phyloP scores from a whole-genome alignment of 2,888 invertebrate species.

The Pterostichus niger region DNA sequence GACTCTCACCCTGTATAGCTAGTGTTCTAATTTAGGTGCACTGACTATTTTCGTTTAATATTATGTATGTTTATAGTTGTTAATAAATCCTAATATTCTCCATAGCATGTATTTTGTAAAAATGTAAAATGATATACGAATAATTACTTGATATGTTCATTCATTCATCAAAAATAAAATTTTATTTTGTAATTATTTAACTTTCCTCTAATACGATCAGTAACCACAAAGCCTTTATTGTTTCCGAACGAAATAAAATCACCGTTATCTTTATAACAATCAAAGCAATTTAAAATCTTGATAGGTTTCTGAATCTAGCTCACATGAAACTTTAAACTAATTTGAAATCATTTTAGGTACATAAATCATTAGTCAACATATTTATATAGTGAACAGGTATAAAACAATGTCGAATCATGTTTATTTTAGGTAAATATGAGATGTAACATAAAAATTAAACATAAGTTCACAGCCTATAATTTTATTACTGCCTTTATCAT shows the following conservation, averaged over 20 bases:
- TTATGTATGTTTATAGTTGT: background rate
- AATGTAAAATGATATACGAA: too few relatives aligned
- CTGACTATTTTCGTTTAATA: too few relatives aligned
- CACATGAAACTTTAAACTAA: constrained; percentile 6
- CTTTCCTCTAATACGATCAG: background rate
- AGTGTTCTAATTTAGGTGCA: too few relatives aligned
- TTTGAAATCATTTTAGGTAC: constrained; percentile 4
- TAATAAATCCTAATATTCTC: background rate
- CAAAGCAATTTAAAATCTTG: constrained; percentile 14
- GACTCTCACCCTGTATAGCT: too few relatives aligned
- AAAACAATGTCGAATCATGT: background rate
- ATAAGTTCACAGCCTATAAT: background rate
- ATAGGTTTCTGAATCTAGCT: constrained; percentile 19
- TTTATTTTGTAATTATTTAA: background rate
- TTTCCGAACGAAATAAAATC: constrained; percentile 9
- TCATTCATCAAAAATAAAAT: background rate
- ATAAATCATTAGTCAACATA: constrained; percentile 7
- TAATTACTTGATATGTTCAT: background rate
- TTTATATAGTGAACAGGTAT: background rate
- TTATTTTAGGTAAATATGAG: too few relatives aligned
- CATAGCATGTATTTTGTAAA: too few relatives aligned
- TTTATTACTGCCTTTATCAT: constrained; percentile 16
- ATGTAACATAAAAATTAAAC: constrained; percentile 3
- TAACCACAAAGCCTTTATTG: constrained; percentile 17
- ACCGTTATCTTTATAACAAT: constrained; percentile 5